phyloP scores from a whole-genome alignment of 2,888 invertebrate genomes.

The Entomobrya multifasciata region DNA sequence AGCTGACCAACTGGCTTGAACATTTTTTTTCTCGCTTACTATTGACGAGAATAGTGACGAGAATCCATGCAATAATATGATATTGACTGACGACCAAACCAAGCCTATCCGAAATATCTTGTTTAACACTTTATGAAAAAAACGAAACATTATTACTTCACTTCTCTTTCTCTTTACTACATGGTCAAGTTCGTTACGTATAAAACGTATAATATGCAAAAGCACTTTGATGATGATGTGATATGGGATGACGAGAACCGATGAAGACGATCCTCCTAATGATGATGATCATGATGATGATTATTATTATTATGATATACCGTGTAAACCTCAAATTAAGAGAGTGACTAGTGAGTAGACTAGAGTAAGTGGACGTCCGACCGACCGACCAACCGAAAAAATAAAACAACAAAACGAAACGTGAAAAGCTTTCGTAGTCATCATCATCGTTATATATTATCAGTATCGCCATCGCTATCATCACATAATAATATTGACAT shows the following conservation, averaged over 20 bases:
- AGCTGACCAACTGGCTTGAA: constrained; percentile 42
- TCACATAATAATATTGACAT: constrained; percentile 42
- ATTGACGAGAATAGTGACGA: neutral
- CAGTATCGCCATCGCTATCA: constrained; percentile 39
- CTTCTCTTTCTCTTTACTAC: no score
- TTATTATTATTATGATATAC: constrained; percentile 51
- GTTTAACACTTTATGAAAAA: constrained; percentile 39
- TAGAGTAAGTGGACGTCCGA: constrained; percentile 34
- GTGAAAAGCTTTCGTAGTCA: constrained; percentile 27
- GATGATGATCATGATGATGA: constrained; percentile 25
- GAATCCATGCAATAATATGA: no score
- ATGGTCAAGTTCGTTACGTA: constrained; percentile 37
- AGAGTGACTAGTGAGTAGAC: no score
- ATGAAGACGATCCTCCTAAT: constrained; percentile 30
- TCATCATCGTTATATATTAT: constrained; percentile 44
- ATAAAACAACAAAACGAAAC: neutral
- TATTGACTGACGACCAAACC: constrained; percentile 8
- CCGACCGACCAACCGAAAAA: constrained; percentile 22
- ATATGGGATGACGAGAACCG: no score
- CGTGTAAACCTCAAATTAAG: constrained; percentile 52
- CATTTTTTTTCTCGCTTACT: constrained; percentile 6
- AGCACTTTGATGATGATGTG: constrained; percentile 1
- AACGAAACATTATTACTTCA: no score
- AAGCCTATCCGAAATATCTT: constrained; percentile 43
- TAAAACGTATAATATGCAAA: no score